Evolutionary conservation across 2,113 vertebrate genomes (phyloP).

Genomic region (Candoia aspera): DNA sequence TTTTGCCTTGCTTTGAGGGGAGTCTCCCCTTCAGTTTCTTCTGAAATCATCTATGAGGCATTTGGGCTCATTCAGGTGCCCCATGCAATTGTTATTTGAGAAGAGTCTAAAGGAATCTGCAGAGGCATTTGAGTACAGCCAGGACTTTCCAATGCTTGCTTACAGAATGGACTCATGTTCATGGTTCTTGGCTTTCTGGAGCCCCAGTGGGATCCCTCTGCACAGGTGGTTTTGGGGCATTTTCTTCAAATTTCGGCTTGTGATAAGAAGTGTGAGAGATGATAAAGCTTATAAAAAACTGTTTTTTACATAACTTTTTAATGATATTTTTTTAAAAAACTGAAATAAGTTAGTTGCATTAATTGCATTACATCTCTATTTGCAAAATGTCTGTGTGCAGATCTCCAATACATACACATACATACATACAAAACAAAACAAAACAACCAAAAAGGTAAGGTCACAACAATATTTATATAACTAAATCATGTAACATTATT

Average conservation of each 20-base stretch:
- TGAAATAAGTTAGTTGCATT: background rate
- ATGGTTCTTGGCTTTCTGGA: background rate
- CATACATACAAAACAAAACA: conserved; percentile 18
- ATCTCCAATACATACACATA: background rate
- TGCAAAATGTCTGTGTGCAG: conserved; percentile 25
- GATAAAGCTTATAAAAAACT: conserved; percentile 28
- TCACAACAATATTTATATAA: conserved; percentile 42
- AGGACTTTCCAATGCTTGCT: background rate
- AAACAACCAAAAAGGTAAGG: conserved; percentile 20
- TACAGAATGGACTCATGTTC: background rate
- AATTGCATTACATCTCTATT: conserved; percentile 48
- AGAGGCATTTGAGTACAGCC: background rate
- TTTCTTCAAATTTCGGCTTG: conserved; percentile 21
- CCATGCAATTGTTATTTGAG: background rate
- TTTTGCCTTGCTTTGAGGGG: background rate
- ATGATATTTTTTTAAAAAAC: background rate
- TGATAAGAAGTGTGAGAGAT: background rate
- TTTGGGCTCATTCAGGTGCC: background rate
- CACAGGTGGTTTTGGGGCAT: background rate
- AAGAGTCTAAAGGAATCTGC: conserved; percentile 21
- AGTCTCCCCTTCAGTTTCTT: background rate
- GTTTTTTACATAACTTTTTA: conserved; percentile 21
- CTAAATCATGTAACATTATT: conserved; percentile 54
- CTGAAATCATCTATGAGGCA: background rate
- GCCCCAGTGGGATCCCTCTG: background rate